Conservation (phyloP, 2,113 vertebrate species). For the Leiothrix lutea region DNA sequence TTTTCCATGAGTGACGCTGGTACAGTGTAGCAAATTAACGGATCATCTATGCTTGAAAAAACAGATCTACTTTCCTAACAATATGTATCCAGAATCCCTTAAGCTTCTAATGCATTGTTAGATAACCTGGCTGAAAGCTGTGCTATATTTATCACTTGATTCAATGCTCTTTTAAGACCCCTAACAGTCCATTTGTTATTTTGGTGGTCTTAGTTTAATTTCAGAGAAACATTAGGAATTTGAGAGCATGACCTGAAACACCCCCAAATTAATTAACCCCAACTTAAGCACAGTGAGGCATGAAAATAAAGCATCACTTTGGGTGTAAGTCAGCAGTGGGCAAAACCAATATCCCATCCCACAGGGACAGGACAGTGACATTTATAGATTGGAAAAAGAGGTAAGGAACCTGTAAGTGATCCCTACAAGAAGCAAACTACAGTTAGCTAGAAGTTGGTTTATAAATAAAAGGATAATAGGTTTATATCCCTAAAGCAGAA, state of each 20-base stretch:
- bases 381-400: not conserved
- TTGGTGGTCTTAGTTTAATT: not conserved
- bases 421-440: not conserved
- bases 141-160: slow-evolving; percentile 21
- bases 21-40: not conserved
- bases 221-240: not conserved
- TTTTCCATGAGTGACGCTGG: not conserved
- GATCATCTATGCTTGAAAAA: not conserved
- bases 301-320: not conserved
- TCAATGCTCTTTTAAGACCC: not conserved
- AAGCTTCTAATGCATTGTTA: slow-evolving; percentile 48
- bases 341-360: not conserved
- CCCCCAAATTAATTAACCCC: not conserved
- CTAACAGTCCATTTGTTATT: not conserved
- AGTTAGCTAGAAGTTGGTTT: not conserved
- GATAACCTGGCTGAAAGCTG: slow-evolving; percentile 14
- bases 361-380: rapidly evolving
- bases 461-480: not conserved
- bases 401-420: not conserved
- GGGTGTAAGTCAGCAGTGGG: not conserved
- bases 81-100: slow-evolving; percentile 17
- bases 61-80: slow-evolving; percentile 20
- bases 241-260: not conserved
- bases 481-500: not conserved
- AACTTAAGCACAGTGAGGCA: not conserved